Base-by-base conservation (phyloP, 2,888 invertebrate species). In the Morinoia aosen region DNA sequence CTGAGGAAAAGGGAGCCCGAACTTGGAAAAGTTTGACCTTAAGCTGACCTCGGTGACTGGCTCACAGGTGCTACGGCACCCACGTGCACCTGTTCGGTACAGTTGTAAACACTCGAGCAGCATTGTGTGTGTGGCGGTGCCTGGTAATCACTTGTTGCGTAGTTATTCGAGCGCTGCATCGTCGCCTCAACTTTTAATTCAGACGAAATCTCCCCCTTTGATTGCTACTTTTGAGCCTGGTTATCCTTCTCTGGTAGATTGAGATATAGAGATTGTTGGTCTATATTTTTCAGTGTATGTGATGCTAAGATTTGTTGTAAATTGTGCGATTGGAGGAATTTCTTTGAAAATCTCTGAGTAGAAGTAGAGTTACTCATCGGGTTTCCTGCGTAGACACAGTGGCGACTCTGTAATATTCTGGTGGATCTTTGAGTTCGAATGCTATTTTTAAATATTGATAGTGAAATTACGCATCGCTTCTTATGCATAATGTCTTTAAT, bases 21-120 rank as follows among this genome's bases (percentile, higher is more conserved):
- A 12, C 40, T 90, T 40, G 90, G 48, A 90, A 39, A 90, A 90
- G 90, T 90, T 90, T 90, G 90, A 90, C 90, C 90, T 90, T 90
- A 90, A 90, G 90, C 39, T 48, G 90, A 90, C 90, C 90, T 90
- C 90, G 48, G 90, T 90, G 90, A 39, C 40, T 16, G 90, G 39
- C 40, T 90, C 40, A 90, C 90, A 90, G 40, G 48, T 90, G 90
- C 33, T 40, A 14, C 90, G 8, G 76, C 76, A 10, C 48, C 12
- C 90, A 19, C 33, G 90, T 90, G 48, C 90, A 90, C 90, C 90
- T 90, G 90, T 90, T 90, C 25, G 2, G 76, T 76, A 76, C 76
- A 76, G 76, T 76, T 76, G 76, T 76, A 76, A 76, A 76, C 76
- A 76, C 25, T 76, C 76, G 19, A 76, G 76, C 76, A 76, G 25